Conservation (phyloP, 2,888 invertebrate species). For the Meganola albula region DNA sequence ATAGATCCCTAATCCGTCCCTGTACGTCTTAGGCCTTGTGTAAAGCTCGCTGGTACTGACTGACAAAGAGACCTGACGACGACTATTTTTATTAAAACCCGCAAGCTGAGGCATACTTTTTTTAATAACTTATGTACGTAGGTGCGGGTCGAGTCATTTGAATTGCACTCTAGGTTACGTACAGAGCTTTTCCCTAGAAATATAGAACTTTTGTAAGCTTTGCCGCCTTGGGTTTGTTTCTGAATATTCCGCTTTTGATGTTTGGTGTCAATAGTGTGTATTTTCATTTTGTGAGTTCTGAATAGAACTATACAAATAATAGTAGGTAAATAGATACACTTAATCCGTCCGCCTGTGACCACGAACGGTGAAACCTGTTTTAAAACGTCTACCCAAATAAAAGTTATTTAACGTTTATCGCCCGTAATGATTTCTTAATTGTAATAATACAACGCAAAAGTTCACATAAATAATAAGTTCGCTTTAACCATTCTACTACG, state of each 20-base stretch:
- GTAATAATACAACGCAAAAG: no score
- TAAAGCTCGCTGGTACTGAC: slow-evolving; percentile 66
- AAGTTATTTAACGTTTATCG: no score
- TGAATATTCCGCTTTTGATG: slow-evolving; percentile 30
- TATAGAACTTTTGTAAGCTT: slow-evolving; percentile 62
- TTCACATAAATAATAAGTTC: no score
- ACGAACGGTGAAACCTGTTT: no score
- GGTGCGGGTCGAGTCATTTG: slow-evolving; percentile 48
- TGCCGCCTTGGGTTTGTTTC: slow-evolving; percentile 52
- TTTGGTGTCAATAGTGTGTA: background rate
- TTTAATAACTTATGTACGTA: slow-evolving; percentile 76
- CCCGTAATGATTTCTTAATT: no score
- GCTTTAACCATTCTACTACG: no score
- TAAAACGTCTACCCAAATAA: no score
- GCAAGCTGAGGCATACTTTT: slow-evolving; percentile 67
- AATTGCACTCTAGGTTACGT: slow-evolving; percentile 45
- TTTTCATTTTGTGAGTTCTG: no score
- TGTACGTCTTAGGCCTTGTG: slow-evolving; percentile 65
- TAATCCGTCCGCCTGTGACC: no score
- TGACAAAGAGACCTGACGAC: slow-evolving; percentile 72
- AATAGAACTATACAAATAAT: no score
- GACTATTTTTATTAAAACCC: slow-evolving; percentile 78
- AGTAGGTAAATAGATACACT: no score
- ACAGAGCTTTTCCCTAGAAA: slow-evolving; percentile 61
- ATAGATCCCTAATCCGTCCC: slow-evolving; percentile 40